Conservation (phyloP, 30 jellyfish, hydroid and myxozoan genomes). For the Kudoa iwatai region DNA sequence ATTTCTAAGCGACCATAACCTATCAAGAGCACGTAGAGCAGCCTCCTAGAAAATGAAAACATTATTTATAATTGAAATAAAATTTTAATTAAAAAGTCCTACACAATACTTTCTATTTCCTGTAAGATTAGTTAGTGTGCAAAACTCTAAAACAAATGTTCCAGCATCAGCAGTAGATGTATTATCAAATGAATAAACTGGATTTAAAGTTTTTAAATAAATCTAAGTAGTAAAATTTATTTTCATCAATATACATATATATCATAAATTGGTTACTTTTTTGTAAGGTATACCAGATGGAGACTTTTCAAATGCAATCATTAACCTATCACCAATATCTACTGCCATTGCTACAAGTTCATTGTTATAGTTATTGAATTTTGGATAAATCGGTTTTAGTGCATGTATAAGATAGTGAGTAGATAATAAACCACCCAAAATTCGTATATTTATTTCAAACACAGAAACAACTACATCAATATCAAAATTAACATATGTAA, state of each 20-base stretch:
- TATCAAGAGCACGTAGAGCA: no score
- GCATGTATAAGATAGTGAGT: background rate
- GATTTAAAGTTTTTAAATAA: no score
- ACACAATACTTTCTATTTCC: slow-evolving; percentile 45
- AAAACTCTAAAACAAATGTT: slow-evolving; percentile 69
- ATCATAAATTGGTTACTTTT: slow-evolving; percentile 10
- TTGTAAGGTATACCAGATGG: slow-evolving; percentile 68
- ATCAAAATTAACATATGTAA: slow-evolving; percentile 18
- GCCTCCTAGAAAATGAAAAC: no score
- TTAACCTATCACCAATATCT: slow-evolving; percentile 32
- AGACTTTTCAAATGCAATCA: slow-evolving; percentile 46
- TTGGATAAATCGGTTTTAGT: background rate
- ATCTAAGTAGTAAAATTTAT: no score
- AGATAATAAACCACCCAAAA: slow-evolving; percentile 11
- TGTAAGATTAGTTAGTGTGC: slow-evolving; percentile 52
- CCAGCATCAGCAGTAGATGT: slow-evolving; percentile 93
- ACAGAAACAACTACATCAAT: slow-evolving; percentile 62
- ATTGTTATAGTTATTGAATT: no score
- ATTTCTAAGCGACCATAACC: no score
- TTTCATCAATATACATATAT: no score
- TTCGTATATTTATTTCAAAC: slow-evolving; percentile 56
- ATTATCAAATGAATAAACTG: no score
- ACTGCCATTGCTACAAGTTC: slow-evolving; percentile 32
- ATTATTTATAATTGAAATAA: no score
- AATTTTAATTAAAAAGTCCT: background rate